Evolutionary conservation across 1,140 invertebrate species (phyloP), one percentile per base, ranked within the genome.

Genomic region (Camponotus pennsylvanicus): DNA sequence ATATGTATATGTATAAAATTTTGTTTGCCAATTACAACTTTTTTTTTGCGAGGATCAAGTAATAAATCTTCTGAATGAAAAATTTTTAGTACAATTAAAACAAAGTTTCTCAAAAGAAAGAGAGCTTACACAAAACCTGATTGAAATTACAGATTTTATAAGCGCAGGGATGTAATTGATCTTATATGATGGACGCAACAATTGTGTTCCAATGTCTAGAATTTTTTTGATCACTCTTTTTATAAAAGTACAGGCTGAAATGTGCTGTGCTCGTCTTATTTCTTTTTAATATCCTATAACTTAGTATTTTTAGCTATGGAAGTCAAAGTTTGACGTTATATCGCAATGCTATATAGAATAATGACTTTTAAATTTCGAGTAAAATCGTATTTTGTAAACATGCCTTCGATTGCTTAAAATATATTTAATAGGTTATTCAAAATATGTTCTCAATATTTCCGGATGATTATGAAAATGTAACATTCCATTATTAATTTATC

Each of bases 181-280:
- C 9, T 87, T 89, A 87, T 70, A 87, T 79, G 79, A 89, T 73
- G 88, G 86, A 89, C 88, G 82, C 82, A 90, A 90, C 45, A 90
- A 78, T 90, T 88, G 64, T 89, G 77, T 90, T 90, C 76, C 82
- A 88, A 90, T 88, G 71, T 83, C 73, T 88, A 90, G 37, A 77
- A 88, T 86, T 82, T 78, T 80, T 90, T 88, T 88, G 67, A 90
- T 85, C 71, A 40, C 32, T 90, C 63, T 78, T 88, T 88, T 92
- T 92, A 93, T 91, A 94, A 93, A 93, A 93, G 89, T 93, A 93
- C 92, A 94, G 91, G 91, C 91, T 94, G 92, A 94, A 92, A 91
- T 94, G 91, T 93, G 91, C 92, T 94, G 91, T 94, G 91, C 91
- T 93, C 76, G 85, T 86, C 84, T 92, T 93, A 91, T 88, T 88